Conservation (phyloP, 2,888 invertebrate genomes). For the Urechis unicinctus region DNA sequence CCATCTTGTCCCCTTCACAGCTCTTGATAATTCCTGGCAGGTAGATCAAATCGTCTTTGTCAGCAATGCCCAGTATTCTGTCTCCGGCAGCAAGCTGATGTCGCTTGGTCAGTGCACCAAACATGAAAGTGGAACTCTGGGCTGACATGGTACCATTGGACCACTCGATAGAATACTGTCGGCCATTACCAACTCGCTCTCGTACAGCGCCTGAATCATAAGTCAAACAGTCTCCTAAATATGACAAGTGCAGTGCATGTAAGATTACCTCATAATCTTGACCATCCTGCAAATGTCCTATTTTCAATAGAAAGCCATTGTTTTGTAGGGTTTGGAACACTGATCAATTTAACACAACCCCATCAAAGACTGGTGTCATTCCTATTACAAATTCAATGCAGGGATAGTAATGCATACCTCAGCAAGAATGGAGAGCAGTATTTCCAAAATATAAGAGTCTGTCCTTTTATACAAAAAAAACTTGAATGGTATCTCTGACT, state of each 20-base stretch:
- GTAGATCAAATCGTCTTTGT: background rate
- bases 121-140: slow-evolving; percentile 36
- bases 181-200: slow-evolving; percentile 29
- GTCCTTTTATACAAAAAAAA: no score
- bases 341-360: no score
- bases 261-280: no score
- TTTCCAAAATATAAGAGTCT: no score
- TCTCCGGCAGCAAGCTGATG: slow-evolving; percentile 20
- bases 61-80: slow-evolving; percentile 4
- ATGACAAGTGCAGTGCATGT: background rate
- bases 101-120: slow-evolving; percentile 36
- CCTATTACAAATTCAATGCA: no score
- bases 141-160: slow-evolving; percentile 28
- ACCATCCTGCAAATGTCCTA: no score
- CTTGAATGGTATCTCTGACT: no score
- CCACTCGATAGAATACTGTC: slow-evolving; percentile 37
- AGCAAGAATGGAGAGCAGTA: no score
- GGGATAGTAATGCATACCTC: no score
- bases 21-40: background rate
- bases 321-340: no score
- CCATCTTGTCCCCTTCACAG: background rate
- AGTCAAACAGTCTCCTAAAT: background rate
- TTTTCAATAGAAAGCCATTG: no score
- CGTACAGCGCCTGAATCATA: slow-evolving; percentile 28
- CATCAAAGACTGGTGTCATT: no score